Percentiles rank a stretch among this genome's conserved stretches.
These are phyloP conservation scores for Leptinotarsa lineolata DNA, from an alignment of 1,140 invertebrate species.

Conservation along the genomic window DNA sequence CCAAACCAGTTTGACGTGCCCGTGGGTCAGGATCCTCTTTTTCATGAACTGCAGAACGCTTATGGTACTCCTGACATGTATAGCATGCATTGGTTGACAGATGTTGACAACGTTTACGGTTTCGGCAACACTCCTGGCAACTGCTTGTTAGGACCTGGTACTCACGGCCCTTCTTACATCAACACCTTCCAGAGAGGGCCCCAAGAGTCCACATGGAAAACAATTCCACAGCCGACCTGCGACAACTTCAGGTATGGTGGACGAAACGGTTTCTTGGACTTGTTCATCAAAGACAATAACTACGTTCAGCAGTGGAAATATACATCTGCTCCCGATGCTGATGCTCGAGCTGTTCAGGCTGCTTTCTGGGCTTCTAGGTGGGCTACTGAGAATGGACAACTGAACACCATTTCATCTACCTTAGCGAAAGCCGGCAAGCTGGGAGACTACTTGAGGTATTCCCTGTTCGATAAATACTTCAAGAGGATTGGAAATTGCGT, in stretches of 20 bases:
- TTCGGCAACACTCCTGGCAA: constrained; percentile 33
- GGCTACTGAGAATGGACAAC: constrained; percentile 31
- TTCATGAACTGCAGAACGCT: constrained; percentile 27
- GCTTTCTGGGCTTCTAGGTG: constrained; percentile 38
- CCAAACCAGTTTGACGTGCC: constrained; percentile 25
- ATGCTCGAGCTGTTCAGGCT: constrained; percentile 38
- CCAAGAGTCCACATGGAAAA: constrained; percentile 40
- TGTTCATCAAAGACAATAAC: constrained; percentile 32
- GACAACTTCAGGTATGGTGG: constrained; percentile 39
- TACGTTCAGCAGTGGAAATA: constrained; percentile 40
- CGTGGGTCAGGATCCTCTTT: constrained; percentile 34
- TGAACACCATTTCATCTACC: constrained; percentile 13
- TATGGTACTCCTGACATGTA: constrained; percentile 31
- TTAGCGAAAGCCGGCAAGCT: constrained; percentile 36
- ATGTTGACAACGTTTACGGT: constrained; percentile 38
- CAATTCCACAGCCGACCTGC: constrained; percentile 38
- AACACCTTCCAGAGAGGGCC: constrained; percentile 42
- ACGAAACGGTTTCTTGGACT: constrained; percentile 39
- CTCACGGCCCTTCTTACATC: constrained; percentile 31
- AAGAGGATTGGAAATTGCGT: constrained; percentile 42
- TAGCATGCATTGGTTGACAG: constrained; percentile 36
- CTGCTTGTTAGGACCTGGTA: constrained; percentile 34
- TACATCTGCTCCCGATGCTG: constrained; percentile 39
- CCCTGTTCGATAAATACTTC: constrained; percentile 42
- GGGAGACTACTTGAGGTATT: constrained; percentile 37